phyloP scores from a whole-genome alignment of 2,888 invertebrate genomes.

The Onthophagus sagittarius region DNA sequence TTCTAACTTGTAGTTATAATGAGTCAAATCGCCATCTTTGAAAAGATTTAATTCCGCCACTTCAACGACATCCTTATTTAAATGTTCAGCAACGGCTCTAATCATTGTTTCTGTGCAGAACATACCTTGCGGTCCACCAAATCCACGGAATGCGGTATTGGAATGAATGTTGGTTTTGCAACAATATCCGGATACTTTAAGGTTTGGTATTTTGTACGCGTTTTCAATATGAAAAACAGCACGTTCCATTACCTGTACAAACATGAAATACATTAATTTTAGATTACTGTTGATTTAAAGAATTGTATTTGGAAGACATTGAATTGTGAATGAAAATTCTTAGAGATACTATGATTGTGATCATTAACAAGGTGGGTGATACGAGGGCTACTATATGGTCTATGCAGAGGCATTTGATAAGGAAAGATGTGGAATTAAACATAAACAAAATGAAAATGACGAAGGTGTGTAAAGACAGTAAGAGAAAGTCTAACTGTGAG shows the following conservation, averaged over 20 bases:
- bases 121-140: conserved; percentile 91
- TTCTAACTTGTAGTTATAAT: conserved; percentile 69
- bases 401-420: no score
- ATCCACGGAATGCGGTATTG: conserved; percentile 91
- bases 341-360: no score
- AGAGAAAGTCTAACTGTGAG: no score
- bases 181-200: conserved; percentile 64
- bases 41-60: conserved; percentile 74
- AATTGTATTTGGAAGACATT: no score
- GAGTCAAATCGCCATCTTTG: conserved; percentile 71
- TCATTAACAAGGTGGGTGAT: no score
- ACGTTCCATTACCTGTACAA: conserved; percentile 68
- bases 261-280: conserved; percentile 24
- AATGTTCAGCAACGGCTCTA: conserved; percentile 67
- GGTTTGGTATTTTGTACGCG: conserved; percentile 74
- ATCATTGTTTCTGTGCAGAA: conserved; percentile 77
- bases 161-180: conserved; percentile 89
- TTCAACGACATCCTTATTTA: conserved; percentile 62
- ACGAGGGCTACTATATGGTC: no score
- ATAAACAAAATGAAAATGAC: no score
- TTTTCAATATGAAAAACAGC: conserved; percentile 83
- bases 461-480: no score
- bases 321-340: no score
- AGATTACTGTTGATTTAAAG: no score
- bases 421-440: no score